phyloP scores from a whole-genome alignment of 2,797 vertebrate genomes.

The Enteromius anoplus region DNA sequence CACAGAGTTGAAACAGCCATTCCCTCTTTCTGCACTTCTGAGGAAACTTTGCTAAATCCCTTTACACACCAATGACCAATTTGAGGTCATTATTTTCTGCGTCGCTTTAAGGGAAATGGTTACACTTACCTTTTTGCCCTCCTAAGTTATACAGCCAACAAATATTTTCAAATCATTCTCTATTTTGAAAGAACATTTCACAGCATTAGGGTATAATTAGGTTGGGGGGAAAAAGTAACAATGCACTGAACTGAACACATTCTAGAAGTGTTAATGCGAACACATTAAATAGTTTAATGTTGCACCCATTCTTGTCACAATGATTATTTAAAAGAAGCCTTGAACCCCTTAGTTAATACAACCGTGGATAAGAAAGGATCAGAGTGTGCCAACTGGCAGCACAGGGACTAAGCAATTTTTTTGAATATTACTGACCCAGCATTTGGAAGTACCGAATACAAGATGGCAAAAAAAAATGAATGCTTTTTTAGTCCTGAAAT shows the following conservation, averaged over 20 bases:
- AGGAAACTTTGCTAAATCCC: conserved; percentile 44
- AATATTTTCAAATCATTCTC: conserved; percentile 22
- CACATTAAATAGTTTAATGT: conserved; percentile 30
- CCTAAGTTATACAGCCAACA: not conserved
- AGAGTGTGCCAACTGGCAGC: conserved; percentile 62
- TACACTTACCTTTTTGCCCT: conserved; percentile 1
- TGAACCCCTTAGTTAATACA: conserved; percentile 49
- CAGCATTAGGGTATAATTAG: conserved; percentile 7
- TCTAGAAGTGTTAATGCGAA: not conserved
- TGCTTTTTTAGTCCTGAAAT: conserved; percentile 97
- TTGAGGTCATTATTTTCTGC: conserved; percentile 25
- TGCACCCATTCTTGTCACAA: conserved; percentile 37
- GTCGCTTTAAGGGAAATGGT: not conserved
- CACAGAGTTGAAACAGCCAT: conserved; percentile 47
- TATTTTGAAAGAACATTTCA: conserved; percentile 13
- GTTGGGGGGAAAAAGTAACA: not conserved
- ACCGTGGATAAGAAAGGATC: not conserved
- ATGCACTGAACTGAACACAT: conserved; percentile 17
- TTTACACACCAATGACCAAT: conserved; percentile 39
- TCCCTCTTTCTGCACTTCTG: conserved; percentile 6
- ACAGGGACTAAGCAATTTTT: conserved; percentile 84
- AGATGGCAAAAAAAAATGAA: conserved; percentile 94
- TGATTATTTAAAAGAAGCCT: conserved; percentile 48
- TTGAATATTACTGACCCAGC: conserved; percentile 99
- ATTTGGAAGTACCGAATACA: conserved; percentile 97